Evolutionary conservation across 1,140 invertebrate species (phyloP), one percentile per base, ranked within the genome.

Genomic region (Macrostomum lignano): DNA sequence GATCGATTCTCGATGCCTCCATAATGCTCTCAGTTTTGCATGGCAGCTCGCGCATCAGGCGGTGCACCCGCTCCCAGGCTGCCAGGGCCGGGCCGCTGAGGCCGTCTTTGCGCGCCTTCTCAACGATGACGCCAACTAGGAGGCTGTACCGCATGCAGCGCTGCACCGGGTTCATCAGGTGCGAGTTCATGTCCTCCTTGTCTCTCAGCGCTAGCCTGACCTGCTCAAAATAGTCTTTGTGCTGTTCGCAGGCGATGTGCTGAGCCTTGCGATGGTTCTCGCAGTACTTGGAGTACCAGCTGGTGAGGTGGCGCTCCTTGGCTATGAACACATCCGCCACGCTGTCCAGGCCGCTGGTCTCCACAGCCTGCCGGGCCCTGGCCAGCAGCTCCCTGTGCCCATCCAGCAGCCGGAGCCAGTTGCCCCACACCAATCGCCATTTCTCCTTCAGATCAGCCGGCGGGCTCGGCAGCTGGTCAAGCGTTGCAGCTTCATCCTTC

Each of bases 361-460:
- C 9, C 10, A 32, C 15, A 21, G 25, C 7, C 6, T 7, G 11
- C 11, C n/a, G 6, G 7, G 25, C 7, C 14, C 15, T 32, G 19
- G 20, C 31, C 14, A 32, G 14, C 11, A 32, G 25, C 6, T 22
- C 11, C 6, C 19, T n/a, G 15, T 32, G 31, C 31, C 31, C 20
- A 21, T 32, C 31, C 20, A n/a, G 7, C 6, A 32, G 5, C n/a
- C 25, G 31, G 9, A 32, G 5, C 31, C 31, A 32, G 11, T 32
- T 32, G 4, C 31, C 31, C 31, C 31, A 32, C 7, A 32, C 11
- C 7, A 32, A 21, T n/a, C 31, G 31, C 31, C 31, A 32, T 32
- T 32, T 32, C 5, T 7, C 4, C 4, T 11, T 7, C 7, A 32
- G 31, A 24, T 7, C 4, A 11, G 20, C 7, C 6, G 31, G 31